phyloP scores from a whole-genome alignment of 2,113 vertebrate genomes.

The Tetrao urogallus region DNA sequence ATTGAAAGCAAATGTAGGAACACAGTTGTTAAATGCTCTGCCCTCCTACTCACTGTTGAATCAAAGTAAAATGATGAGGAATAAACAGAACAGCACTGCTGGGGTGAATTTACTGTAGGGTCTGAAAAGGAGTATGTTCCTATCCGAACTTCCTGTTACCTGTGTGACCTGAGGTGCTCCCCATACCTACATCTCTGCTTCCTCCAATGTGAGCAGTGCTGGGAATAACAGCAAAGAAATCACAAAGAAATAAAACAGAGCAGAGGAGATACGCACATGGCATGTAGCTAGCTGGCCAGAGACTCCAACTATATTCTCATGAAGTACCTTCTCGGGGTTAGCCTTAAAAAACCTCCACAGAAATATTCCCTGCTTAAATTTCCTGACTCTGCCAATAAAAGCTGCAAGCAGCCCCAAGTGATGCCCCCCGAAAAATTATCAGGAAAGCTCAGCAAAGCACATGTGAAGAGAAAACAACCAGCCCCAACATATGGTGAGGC shows the following conservation, averaged over 20 bases:
- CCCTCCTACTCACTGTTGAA: neutral
- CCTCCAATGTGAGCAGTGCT: neutral
- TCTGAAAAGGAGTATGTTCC: neutral
- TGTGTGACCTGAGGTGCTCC: neutral
- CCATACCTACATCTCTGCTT: neutral
- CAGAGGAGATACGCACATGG: neutral
- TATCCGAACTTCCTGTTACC: neutral
- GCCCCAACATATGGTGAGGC: neutral
- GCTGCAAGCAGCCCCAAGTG: neutral
- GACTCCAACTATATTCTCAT: neutral
- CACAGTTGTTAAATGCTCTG: neutral
- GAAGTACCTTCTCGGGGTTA: neutral
- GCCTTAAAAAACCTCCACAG: neutral
- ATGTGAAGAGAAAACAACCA: neutral
- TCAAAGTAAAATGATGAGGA: neutral
- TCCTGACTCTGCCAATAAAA: neutral
- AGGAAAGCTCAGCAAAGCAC: neutral
- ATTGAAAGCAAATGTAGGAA: slow-evolving; percentile 44
- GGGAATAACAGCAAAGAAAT: neutral
- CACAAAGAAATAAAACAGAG: neutral
- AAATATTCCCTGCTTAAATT: neutral
- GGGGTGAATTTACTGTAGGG: neutral
- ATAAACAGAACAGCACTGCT: neutral
- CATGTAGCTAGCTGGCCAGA: neutral
- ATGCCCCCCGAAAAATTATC: neutral